phyloP scores from a whole-genome alignment of 2,797 vertebrate species.

The Premnoplex brunnescens region DNA sequence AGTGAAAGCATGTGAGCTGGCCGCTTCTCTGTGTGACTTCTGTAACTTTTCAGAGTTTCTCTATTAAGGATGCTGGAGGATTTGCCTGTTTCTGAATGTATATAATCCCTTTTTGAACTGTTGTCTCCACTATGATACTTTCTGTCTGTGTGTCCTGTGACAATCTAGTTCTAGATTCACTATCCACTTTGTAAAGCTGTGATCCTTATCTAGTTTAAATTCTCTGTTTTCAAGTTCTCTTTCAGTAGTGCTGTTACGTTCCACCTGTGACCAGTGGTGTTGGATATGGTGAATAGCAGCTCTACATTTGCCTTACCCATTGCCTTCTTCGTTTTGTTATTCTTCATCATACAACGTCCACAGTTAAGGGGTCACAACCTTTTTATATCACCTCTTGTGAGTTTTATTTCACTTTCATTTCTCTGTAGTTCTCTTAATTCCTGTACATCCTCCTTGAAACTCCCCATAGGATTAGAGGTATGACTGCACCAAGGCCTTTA shows the following conservation, averaged over 20 bases:
- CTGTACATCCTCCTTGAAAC: neutral
- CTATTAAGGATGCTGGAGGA: neutral
- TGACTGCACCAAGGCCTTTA: neutral
- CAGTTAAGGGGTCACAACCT: neutral
- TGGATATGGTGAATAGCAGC: neutral
- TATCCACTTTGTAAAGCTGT: neutral
- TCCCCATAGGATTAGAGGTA: neutral
- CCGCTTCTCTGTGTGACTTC: neutral
- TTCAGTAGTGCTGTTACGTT: neutral
- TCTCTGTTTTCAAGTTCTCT: neutral
- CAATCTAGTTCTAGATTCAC: neutral
- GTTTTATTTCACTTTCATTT: neutral
- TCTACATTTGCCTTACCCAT: neutral
- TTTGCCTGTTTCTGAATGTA: neutral
- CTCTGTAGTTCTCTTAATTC: neutral
- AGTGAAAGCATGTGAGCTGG: neutral
- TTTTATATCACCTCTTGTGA: neutral
- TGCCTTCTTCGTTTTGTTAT: neutral
- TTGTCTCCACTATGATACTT: neutral
- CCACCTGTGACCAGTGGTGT: fast-evolving
- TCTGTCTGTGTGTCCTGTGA: neutral
- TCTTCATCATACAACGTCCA: neutral
- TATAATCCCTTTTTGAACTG: neutral
- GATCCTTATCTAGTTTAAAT: neutral
- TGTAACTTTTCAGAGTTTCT: neutral